Evolutionary conservation across 2,797 vertebrate species (phyloP).

Genomic region (Poeciliopsis paucimaculata): DNA sequence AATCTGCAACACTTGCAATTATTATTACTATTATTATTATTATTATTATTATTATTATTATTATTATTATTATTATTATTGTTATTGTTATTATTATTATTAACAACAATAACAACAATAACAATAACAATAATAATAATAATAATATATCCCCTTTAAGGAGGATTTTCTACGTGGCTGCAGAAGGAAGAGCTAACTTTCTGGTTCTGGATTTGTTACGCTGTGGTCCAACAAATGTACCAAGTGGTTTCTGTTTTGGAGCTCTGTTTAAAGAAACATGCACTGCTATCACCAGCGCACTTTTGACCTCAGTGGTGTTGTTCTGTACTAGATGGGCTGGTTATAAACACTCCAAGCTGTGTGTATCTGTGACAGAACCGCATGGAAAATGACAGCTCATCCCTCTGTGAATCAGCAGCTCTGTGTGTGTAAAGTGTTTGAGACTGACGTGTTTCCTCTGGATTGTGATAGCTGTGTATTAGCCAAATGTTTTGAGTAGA

Average conservation of each 20-base stretch:
- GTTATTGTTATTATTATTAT: too few species aligned
- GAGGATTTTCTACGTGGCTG: background rate
- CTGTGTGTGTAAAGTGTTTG: conserved; percentile 6
- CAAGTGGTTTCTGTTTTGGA: conserved; percentile 12
- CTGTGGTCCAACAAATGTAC: background rate
- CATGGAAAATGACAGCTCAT: conserved; percentile 49
- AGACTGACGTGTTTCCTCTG: conserved; percentile 40
- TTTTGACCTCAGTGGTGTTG: conserved; percentile 32
- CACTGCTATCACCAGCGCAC: conserved; percentile 31
- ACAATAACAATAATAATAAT: too few species aligned
- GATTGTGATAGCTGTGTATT: conserved; percentile 22
- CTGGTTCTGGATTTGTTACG: conserved; percentile 1
- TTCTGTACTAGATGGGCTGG: conserved; percentile 26
- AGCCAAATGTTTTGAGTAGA: conserved; percentile 30
- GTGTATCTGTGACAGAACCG: conserved; percentile 30
- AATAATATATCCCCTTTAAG: background rate
- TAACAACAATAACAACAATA: too few species aligned
- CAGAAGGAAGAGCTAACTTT: background rate
- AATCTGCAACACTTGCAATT: too few species aligned
- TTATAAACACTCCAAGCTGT: conserved; percentile 27
- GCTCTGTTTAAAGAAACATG: conserved; percentile 42
- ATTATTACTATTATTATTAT: too few species aligned
- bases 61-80: too few species aligned
- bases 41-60: too few species aligned
- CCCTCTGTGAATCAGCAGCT: conserved; percentile 41